Percentiles rank a stretch among this genome's conserved stretches.
Conservation (phyloP, 2,113 vertebrate genomes). For the Calyptomena viridis region DNA sequence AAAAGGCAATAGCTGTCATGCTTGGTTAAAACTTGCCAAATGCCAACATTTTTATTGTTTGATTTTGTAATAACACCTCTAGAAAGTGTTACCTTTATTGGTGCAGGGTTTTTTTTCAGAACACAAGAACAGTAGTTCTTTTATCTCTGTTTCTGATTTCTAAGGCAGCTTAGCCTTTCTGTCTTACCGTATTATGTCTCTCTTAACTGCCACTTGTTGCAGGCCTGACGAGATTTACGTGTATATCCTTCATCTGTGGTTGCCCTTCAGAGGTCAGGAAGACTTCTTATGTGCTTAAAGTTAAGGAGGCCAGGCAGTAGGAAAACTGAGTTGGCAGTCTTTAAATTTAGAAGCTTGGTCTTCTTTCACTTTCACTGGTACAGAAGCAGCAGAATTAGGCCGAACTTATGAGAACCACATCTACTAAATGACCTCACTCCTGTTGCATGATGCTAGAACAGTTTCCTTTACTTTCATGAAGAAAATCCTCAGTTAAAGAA, state of each 20-base stretch:
- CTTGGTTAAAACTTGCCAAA: background rate
- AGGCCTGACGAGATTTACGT: background rate
- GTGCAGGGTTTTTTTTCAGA: background rate
- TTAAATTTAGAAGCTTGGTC: constrained; percentile 26
- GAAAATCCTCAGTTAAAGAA: background rate
- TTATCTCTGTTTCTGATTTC: background rate
- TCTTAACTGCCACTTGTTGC: background rate
- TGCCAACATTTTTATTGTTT: background rate
- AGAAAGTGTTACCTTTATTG: background rate
- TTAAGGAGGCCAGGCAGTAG: background rate
- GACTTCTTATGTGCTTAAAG: background rate
- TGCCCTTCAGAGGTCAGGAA: constrained; percentile 10
- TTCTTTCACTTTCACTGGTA: constrained; percentile 13
- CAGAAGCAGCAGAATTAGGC: constrained; percentile 19
- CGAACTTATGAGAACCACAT: background rate
- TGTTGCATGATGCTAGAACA: background rate
- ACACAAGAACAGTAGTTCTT: background rate
- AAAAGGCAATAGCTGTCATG: background rate
- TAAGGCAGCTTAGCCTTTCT: background rate
- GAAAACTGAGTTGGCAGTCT: background rate
- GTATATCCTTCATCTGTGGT: background rate
- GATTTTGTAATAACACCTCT: background rate
- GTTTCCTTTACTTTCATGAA: background rate
- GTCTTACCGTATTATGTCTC: background rate
- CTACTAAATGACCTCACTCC: background rate